Conservation (phyloP, 2,113 vertebrate genomes). For the Sitta europaea region DNA sequence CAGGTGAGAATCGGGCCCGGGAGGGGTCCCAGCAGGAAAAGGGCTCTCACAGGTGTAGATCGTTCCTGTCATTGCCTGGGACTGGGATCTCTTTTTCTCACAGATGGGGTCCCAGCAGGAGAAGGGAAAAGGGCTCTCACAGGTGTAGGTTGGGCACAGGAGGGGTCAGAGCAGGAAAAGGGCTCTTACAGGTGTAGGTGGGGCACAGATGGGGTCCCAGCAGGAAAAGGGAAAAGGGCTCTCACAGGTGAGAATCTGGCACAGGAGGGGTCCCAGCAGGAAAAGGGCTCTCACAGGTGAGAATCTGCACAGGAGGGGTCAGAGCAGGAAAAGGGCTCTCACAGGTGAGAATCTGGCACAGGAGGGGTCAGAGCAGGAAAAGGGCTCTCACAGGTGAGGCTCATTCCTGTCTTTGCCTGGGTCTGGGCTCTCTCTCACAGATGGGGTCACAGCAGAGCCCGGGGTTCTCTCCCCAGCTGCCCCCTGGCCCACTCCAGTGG, state of each 20-base stretch:
- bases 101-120: neutral
- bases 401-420: neutral
- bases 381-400: neutral
- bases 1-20: too few relatives aligned
- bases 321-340: neutral
- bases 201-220: neutral
- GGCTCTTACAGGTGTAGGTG: neutral
- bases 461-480: neutral
- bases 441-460: neutral
- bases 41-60: too few relatives aligned
- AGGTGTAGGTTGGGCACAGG: too few relatives aligned
- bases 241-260: neutral
- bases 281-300: neutral
- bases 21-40: too few relatives aligned
- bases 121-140: neutral
- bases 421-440: neutral
- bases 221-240: neutral
- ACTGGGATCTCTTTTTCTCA: too few relatives aligned
- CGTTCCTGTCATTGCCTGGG: neutral
- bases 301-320: neutral
- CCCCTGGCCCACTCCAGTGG: neutral
- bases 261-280: neutral
- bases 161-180: neutral
- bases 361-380: neutral
- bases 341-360: too few relatives aligned